Base-by-base conservation (phyloP, 1,140 invertebrate species). In the Latrodectus geometricus region DNA sequence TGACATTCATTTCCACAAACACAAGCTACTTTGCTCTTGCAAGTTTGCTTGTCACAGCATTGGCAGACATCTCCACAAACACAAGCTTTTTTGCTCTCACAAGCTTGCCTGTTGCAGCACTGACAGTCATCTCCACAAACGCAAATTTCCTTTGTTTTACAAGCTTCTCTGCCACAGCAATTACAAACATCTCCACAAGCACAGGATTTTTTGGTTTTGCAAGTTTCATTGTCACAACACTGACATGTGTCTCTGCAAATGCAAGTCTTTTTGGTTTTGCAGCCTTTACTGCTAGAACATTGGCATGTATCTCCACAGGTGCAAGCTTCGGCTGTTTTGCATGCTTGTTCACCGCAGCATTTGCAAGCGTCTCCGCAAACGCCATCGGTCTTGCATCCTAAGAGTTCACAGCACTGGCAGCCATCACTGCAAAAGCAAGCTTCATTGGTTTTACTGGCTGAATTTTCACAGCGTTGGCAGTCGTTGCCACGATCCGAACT, bases 51-150 rank as follows among this genome's bases (percentile, higher is more conserved):
- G 9, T n/a, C 35, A 9, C 66, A 52, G 49, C 77, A 80, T 52
- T 15, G 49, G 17, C 77, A 79, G 3, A 9, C 15, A 50, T 79
- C 77, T 79, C 65, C 77, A 69, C 48, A 79, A 49, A 50, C 48
- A 2, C 77, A 79, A 4, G 11, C 35, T 5, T 23, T 15, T 11
- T 54, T 23, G 20, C 14, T 9, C 15, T 35, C 12, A n/a, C 54
- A 76, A 9, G 52, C 14, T 35, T 56, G 0, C 5, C 20, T 48
- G 4, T 48, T 0, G 11, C 75, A 77, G 12, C 75, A 65, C 17
- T 61, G 14, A n/a, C 77, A 79, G 0, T 8, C 8, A 3, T 79
- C 77, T 52, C 17, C 77, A 52, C 77, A 79, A 17, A 69, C 17
- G 15, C 77, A 79, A 35, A 11, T 17, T 2, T 61, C 12, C 68